phyloP scores from a whole-genome alignment of 2,888 invertebrate species.

The Podotricha telesiphe region DNA sequence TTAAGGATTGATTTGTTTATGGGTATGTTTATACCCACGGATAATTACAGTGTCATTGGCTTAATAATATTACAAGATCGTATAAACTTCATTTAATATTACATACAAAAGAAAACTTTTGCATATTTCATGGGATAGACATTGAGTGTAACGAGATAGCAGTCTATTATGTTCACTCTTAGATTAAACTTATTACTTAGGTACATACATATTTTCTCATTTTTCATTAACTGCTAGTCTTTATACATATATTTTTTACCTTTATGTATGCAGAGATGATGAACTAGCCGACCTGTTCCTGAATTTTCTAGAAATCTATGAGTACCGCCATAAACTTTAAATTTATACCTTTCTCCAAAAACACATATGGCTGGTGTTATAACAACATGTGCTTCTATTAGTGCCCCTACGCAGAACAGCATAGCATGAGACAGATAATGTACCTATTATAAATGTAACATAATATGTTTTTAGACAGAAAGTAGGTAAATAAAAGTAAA shows the following conservation, averaged over 20 bases:
- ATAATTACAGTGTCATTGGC: no score
- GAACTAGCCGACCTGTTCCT: conserved; percentile 56
- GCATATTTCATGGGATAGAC: no score
- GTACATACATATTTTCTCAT: no score
- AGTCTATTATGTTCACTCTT: no score
- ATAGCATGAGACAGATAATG: conserved; percentile 71
- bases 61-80: no score
- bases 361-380: conserved; percentile 72
- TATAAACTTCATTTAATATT: no score
- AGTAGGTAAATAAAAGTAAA: no score
- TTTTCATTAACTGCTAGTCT: neutral
- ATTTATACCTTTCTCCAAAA: conserved; percentile 65
- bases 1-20: no score
- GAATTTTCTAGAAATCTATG: conserved; percentile 62
- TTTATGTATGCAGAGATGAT: conserved; percentile 68
- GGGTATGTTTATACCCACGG: no score
- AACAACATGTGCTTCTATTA: conserved; percentile 72
- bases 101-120: no score
- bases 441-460: conserved; percentile 53
- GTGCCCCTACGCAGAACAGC: conserved; percentile 69
- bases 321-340: conserved; percentile 64
- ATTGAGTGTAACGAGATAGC: no score
- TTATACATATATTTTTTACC: conserved; percentile 52
- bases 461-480: neutral
- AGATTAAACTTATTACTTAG: no score